phyloP scores from a whole-genome alignment of 2,888 invertebrate species.

The Aspidiotus destructor region DNA sequence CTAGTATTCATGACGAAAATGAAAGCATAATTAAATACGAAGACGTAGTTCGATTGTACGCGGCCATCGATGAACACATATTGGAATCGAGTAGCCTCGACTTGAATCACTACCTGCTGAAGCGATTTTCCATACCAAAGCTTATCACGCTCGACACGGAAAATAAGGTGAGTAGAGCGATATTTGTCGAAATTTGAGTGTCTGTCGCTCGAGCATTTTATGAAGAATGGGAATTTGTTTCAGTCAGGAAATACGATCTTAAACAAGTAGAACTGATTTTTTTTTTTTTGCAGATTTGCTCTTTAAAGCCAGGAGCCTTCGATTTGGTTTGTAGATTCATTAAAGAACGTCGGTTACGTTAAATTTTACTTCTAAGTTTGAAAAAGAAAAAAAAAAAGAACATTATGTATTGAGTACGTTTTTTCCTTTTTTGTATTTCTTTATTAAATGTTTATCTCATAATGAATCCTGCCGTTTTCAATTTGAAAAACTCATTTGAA shows the following conservation, averaged over 20 bases:
- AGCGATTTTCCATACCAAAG: conserved; percentile 23
- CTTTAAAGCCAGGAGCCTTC: not conserved
- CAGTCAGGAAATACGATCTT: too few relatives aligned
- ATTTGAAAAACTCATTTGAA: too few relatives aligned
- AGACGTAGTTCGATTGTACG: conserved; percentile 11
- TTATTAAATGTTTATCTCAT: too few relatives aligned
- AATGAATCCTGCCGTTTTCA: too few relatives aligned
- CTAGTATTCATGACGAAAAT: conserved; percentile 4
- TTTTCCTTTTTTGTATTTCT: too few relatives aligned
- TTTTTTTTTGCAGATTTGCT: conserved; percentile 9
- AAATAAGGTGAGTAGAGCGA: conserved; percentile 30
- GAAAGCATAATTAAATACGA: conserved; percentile 6
- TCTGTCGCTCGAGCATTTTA: not conserved
- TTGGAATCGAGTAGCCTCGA: conserved; percentile 16
- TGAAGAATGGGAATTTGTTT: not conserved
- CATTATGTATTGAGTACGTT: too few relatives aligned
- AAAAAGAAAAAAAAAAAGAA: too few relatives aligned
- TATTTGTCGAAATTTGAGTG: not conserved
- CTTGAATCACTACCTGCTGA: conserved; percentile 23
- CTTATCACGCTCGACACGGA: conserved; percentile 25
- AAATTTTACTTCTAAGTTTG: not conserved
- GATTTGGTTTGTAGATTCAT: conserved; percentile 19
- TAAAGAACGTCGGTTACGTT: not conserved
- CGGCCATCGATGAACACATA: conserved; percentile 16
- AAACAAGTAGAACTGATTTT: not conserved